Evolutionary conservation across 2,797 vertebrate genomes (phyloP), one percentile per base, ranked within the genome.

Genomic region (Limnodromus scolopaceus): DNA sequence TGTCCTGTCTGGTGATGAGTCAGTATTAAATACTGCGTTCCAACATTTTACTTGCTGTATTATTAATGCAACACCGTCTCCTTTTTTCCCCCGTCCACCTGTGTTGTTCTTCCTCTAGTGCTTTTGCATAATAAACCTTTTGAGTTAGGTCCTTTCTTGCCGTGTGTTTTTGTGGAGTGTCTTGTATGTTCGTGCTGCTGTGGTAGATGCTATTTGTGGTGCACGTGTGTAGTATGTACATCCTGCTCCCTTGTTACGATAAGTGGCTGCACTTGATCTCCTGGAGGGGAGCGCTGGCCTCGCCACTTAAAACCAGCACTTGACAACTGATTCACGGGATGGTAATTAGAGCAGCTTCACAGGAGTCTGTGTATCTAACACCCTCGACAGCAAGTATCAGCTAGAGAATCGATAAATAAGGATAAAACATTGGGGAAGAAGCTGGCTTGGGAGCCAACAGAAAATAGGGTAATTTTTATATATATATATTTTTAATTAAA

Each of bases 241-340:
- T 34, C 41, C 3, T 25, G 82, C 39, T n/a, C 78, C 5, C 4
- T 58, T 84, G 74, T 89, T 72, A 27, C 1, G 48, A 0, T 76
- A 80, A 95, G 94, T 92, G 92, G 72, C 11, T 39, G 85, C 85
- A 83, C 94, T 95, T 93, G 89, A 92, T 95, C 92, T 92, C 72
- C 82, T 71, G 88, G 78, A 92, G 82, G 89, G 85, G 36, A 71
- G 68, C 5, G 28, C 68, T 71, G 92, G 85, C 89, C 72, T 71
- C 14, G 53, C 54, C 81, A 70, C 92, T 91, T 78, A 82, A 7
- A 36, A 38, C 49, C 51, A 10, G 49, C 61, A 89, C 91, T 93
- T 92, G 85, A 89, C 68, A 83, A 24, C 85, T 61, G 76, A 60
- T 93, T 89, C 80, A 41, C 23, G 80, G 70, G 46, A 22, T 41